Evolutionary conservation across 2,797 vertebrate genomes (phyloP).

Genomic region (Sciurus vulgaris): DNA sequence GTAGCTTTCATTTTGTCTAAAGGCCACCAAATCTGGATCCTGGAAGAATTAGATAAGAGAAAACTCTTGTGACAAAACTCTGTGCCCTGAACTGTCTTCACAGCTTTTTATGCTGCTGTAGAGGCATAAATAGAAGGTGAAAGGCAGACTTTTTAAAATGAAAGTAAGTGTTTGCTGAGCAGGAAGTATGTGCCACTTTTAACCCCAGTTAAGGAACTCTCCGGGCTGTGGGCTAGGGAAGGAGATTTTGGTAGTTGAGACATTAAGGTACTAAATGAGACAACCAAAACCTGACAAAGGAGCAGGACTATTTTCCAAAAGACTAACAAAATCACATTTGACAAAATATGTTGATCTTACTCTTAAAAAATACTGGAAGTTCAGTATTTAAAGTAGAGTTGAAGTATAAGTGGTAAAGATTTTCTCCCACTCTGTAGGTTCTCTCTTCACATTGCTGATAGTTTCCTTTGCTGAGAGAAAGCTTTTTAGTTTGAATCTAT

Average conservation of each 20-base stretch:
- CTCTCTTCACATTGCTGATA: too few species aligned
- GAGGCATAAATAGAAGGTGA: not conserved
- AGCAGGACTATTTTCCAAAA: slow-evolving; percentile 15
- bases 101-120: not conserved
- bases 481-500: too few species aligned
- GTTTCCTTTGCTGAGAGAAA: too few species aligned
- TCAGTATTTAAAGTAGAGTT: not conserved
- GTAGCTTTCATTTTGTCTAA: slow-evolving; percentile 46
- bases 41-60: slow-evolving; percentile 53
- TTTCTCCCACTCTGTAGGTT: too few species aligned
- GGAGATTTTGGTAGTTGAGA: not conserved
- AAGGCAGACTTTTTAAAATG: not conserved
- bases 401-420: too few species aligned
- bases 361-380: not conserved
- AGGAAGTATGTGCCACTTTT: not conserved
- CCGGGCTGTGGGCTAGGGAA: fast-evolving
- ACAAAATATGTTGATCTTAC: not conserved
- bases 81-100: not conserved
- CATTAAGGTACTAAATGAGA: not conserved
- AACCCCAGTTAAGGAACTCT: not conserved
- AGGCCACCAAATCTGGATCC: slow-evolving; percentile 45
- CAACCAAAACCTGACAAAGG: not conserved
- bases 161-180: not conserved
- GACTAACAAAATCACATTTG: not conserved
- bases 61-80: not conserved